A percentile compares a stretch with the other conserved stretches of the same genome.
Evolutionary conservation across 1,140 invertebrate species (phyloP).

Genomic region (Drosophila sturtevanti): DNA sequence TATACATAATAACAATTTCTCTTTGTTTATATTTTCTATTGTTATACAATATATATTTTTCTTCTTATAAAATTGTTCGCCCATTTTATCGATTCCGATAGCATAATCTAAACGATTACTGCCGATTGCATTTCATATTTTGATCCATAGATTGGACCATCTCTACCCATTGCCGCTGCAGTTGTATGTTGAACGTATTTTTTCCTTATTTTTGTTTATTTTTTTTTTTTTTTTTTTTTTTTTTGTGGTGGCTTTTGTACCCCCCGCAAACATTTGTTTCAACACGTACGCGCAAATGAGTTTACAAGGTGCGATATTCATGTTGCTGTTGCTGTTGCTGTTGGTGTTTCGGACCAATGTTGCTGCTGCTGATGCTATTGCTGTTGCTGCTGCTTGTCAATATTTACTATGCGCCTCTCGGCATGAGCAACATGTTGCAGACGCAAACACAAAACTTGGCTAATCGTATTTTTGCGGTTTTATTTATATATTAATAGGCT

Average conservation of each 20-base stretch:
- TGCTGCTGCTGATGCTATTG: conserved; percentile 42
- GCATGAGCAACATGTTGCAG: conserved; percentile 72
- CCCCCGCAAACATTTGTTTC: conserved; percentile 82
- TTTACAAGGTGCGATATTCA: conserved; percentile 82
- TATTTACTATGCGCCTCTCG: conserved; percentile 69
- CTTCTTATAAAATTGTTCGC: not conserved
- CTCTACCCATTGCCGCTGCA: conserved; percentile 24
- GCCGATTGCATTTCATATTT: not conserved
- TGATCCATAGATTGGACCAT: conserved; percentile 20
- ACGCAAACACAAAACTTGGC: conserved; percentile 41
- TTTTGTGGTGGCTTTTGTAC: conserved; percentile 37
- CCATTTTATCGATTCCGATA: not conserved
- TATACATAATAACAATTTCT: too few species aligned
- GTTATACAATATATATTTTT: too few species aligned
- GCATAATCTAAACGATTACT: too few species aligned
- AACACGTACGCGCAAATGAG: conserved; percentile 82
- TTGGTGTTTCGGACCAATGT: conserved; percentile 29
- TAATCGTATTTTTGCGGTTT: conserved; percentile 75
- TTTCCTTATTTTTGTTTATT: conserved; percentile 38
- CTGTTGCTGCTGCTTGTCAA: conserved; percentile 65
- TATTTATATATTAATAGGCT: conserved; percentile 77
- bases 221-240: conserved; percentile 37
- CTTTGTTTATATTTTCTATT: too few species aligned
- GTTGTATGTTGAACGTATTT: conserved; percentile 30
- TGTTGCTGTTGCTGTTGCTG: conserved; percentile 59